These are phyloP conservation scores for Agrilus planipennis DNA, from an alignment of 1,140 invertebrate species.

Conservation along the genomic window DNA sequence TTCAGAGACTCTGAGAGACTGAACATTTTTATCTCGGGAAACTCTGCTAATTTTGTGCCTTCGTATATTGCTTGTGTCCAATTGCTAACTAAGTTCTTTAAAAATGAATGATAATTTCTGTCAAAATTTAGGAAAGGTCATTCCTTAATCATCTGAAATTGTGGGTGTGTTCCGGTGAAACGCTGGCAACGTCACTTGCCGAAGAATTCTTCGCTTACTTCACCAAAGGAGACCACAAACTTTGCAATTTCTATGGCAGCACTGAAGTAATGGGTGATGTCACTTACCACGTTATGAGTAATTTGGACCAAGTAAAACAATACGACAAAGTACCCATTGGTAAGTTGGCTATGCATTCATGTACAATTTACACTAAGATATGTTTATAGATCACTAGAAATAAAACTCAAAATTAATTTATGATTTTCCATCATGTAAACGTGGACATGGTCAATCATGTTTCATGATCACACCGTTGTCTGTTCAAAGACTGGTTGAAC, in stretches of 20 bases:
- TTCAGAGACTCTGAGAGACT: too few relatives aligned
- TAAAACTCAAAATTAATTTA: too few relatives aligned
- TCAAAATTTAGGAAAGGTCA: constrained; percentile 23
- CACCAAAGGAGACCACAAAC: constrained; percentile 39
- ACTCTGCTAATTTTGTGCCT: too few relatives aligned
- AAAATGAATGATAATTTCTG: constrained; percentile 1
- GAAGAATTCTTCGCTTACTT: constrained; percentile 63
- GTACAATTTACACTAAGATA: too few relatives aligned
- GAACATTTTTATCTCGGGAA: too few relatives aligned
- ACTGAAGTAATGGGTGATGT: constrained; percentile 81
- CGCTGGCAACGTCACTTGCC: constrained; percentile 50
- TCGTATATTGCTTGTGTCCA: too few relatives aligned
- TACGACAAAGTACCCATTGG: constrained; percentile 69
- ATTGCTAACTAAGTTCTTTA: too few relatives aligned
- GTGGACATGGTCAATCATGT: too few relatives aligned
- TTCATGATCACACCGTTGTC: too few relatives aligned
- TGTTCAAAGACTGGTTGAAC: too few relatives aligned
- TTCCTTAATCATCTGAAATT: constrained; percentile 47
- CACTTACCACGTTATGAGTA: constrained; percentile 47
- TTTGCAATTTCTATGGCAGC: constrained; percentile 83
- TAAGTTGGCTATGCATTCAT: constrained; percentile 38
- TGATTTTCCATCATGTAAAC: too few relatives aligned
- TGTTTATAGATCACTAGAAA: too few relatives aligned
- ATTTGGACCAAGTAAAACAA: constrained; percentile 42
- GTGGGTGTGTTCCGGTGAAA: constrained; percentile 77